phyloP scores from a whole-genome alignment of 2,888 invertebrate species.

The Elegia similella region DNA sequence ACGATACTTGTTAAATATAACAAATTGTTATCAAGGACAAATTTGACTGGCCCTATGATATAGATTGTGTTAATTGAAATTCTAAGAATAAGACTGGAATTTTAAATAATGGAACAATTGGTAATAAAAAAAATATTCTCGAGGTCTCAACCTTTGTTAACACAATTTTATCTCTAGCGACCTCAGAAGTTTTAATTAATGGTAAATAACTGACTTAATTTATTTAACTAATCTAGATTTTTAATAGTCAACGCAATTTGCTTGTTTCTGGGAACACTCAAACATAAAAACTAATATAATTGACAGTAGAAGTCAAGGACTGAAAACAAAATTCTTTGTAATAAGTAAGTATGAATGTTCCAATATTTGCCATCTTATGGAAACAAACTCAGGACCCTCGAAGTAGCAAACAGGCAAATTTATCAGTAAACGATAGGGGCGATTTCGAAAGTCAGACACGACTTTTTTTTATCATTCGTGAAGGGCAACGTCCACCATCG shows the following conservation, averaged over 20 bases:
- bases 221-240: conserved; percentile 22
- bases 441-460: conserved; percentile 27
- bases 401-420: background rate
- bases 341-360: no score
- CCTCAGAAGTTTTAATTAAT: conserved; percentile 33
- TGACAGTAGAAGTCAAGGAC: background rate
- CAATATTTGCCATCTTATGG: background rate
- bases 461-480: conserved; percentile 24
- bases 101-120: conserved; percentile 30
- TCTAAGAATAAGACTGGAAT: conserved; percentile 22
- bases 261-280: background rate
- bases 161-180: conserved; percentile 34
- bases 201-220: conserved; percentile 33
- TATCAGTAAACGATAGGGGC: background rate
- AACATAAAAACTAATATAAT: background rate
- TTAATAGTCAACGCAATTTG: conserved; percentile 4
- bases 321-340: background rate
- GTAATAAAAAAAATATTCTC: conserved; percentile 43
- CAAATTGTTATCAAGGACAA: conserved; percentile 29
- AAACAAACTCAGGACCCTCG: background rate
- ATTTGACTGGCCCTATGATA: conserved; percentile 10
- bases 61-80: conserved; percentile 14
- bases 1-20: conserved; percentile 45
- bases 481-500: conserved; percentile 41
- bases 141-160: conserved; percentile 47